Evolutionary conservation across 2,888 invertebrate genomes (phyloP).

Genomic region (Phyllotreta striolata): DNA sequence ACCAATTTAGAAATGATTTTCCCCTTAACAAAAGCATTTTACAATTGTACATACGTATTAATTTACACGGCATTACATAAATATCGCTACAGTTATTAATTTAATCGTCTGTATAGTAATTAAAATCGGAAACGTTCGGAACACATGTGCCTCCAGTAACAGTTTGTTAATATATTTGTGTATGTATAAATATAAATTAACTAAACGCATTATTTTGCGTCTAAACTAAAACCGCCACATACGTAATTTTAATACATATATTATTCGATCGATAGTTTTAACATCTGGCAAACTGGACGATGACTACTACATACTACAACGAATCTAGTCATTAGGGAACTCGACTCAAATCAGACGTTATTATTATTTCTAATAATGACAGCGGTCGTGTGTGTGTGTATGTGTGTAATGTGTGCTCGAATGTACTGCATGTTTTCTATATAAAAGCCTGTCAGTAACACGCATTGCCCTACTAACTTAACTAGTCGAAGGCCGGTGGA

Average conservation of each 20-base stretch:
- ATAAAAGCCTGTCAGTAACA: too few species aligned
- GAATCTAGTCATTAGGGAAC: constrained; percentile 37
- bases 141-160: constrained; percentile 36
- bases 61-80: neutral
- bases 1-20: too few species aligned
- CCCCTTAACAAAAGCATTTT: too few species aligned
- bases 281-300: constrained; percentile 42
- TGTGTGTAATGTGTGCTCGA: too few species aligned
- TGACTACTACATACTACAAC: constrained; percentile 3
- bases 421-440: too few species aligned
- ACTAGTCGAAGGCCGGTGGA: too few species aligned
- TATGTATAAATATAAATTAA: constrained; percentile 42
- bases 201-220: constrained; percentile 37
- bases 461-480: too few species aligned
- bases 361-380: constrained; percentile 29
- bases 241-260: too few species aligned
- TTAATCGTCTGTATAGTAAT: too few species aligned
- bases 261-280: constrained; percentile 38
- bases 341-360: neutral
- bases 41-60: too few species aligned
- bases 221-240: constrained; percentile 29
- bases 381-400: neutral
- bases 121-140: constrained; percentile 23
- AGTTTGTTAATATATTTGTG: constrained; percentile 35
- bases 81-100: too few species aligned